Conservation (phyloP, 2,113 vertebrate genomes). For the Aspidoscelis tigris region DNA sequence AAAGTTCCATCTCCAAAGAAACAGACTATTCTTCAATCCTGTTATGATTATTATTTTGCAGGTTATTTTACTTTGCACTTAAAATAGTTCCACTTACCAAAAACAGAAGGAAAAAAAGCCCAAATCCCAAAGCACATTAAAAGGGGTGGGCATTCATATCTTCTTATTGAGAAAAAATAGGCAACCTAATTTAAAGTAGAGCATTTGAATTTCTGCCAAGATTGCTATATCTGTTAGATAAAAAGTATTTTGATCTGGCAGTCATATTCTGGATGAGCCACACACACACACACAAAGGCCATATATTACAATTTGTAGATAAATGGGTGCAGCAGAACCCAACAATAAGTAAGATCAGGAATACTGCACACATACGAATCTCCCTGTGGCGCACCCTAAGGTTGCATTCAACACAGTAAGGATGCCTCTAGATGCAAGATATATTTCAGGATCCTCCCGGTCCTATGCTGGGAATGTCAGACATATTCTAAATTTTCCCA, state of each 20-base stretch:
- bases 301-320: too few relatives aligned
- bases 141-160: not conserved
- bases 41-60: slow-evolving; percentile 12
- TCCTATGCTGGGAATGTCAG: too few relatives aligned
- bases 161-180: not conserved
- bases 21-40: not conserved
- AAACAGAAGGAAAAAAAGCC: not conserved
- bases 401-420: too few relatives aligned
- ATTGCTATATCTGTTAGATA: not conserved
- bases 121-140: not conserved
- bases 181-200: not conserved
- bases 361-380: too few relatives aligned
- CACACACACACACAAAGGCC: too few relatives aligned
- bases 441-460: too few relatives aligned
- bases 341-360: too few relatives aligned
- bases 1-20: not conserved
- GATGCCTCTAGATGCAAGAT: too few relatives aligned
- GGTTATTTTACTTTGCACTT: slow-evolving; percentile 1
- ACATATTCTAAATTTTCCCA: too few relatives aligned
- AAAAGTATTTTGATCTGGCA: not conserved
- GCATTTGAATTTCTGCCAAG: not conserved
- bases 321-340: too few relatives aligned
- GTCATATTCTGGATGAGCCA: not conserved
- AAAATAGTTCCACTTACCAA: slow-evolving; percentile 1
- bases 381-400: too few relatives aligned